Evolutionary conservation across 2,888 invertebrate species (phyloP).

Genomic region (Capitulum mitella): DNA sequence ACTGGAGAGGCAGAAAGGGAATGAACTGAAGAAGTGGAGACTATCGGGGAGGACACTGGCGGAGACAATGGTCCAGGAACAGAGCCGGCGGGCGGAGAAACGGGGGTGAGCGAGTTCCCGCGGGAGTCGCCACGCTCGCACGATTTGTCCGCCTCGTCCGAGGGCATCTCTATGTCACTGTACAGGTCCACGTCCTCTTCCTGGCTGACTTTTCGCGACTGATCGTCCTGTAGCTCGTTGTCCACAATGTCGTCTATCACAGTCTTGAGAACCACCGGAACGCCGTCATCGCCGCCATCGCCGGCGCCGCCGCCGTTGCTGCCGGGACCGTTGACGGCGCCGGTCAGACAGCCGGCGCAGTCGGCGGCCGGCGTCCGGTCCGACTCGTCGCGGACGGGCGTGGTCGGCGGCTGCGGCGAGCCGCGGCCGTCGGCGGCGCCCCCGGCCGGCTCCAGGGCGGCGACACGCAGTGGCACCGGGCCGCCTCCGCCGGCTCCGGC

Average conservation of each 20-base stretch:
- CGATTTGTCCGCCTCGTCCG: slow-evolving; percentile 11
- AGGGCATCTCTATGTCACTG: not conserved
- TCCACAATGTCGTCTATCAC: too few relatives aligned
- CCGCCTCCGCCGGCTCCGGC: too few relatives aligned
- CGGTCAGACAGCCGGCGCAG: not conserved
- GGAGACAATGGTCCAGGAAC: too few relatives aligned
- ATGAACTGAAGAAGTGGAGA: too few relatives aligned
- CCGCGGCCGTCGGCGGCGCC: not conserved
- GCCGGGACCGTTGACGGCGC: not conserved
- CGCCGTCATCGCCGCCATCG: slow-evolving; percentile 22
- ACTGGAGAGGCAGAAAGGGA: too few relatives aligned
- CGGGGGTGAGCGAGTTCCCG: too few relatives aligned
- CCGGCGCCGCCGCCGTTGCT: slow-evolving; percentile 7
- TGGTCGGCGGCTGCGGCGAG: not conserved
- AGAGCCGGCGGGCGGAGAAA: too few relatives aligned
- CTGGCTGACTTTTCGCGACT: too few relatives aligned
- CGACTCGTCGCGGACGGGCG: not conserved
- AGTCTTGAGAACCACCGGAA: not conserved
- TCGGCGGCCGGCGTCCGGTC: not conserved
- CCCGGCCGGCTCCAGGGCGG: not conserved
- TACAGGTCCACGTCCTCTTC: slow-evolving; percentile 14
- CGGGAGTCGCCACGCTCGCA: too few relatives aligned
- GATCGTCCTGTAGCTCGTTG: too few relatives aligned
- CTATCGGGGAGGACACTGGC: too few relatives aligned
- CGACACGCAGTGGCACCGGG: not conserved